Percentiles rank a stretch among this genome's conserved stretches.
Evolutionary conservation across 2,113 vertebrate genomes (phyloP).

Genomic region (Acanthisitta chloris): DNA sequence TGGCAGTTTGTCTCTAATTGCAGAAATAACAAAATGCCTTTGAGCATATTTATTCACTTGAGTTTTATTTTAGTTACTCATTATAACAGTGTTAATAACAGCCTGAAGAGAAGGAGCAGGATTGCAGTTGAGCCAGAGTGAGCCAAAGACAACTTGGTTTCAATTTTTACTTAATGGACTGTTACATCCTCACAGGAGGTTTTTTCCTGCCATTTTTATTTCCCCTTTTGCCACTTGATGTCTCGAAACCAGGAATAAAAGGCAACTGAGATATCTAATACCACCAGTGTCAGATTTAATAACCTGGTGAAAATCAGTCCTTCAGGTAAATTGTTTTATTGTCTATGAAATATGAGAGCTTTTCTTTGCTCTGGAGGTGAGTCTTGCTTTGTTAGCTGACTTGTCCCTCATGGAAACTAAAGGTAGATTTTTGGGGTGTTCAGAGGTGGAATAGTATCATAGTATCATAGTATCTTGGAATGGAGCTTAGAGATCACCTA

Average conservation of each 20-base stretch:
- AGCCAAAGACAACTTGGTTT: not conserved
- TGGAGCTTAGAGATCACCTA: too few species aligned
- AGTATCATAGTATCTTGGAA: too few species aligned
- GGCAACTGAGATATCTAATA: not conserved
- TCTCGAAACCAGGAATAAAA: not conserved
- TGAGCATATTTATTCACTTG: not conserved
- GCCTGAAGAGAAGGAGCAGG: not conserved
- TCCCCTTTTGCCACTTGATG: not conserved
- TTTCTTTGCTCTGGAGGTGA: not conserved
- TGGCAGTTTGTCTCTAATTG: slow-evolving; percentile 30
- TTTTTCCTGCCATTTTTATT: not conserved
- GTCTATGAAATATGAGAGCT: not conserved
- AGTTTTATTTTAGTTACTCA: slow-evolving; percentile 46
- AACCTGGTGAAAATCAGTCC: not conserved
- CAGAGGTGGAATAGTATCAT: too few species aligned
- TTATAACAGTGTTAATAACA: slow-evolving; percentile 32
- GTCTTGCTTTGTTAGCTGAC: not conserved
- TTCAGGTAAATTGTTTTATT: not conserved
- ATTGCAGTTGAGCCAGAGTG: not conserved
- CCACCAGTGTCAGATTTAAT: not conserved
- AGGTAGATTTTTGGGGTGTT: not conserved
- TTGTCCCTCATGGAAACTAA: not conserved
- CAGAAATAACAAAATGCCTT: slow-evolving; percentile 13
- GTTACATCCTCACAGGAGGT: not conserved
- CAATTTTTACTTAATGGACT: slow-evolving; percentile 6